phyloP scores from a whole-genome alignment of 2,797 vertebrate genomes.

The Peromyscus melanophrys region DNA sequence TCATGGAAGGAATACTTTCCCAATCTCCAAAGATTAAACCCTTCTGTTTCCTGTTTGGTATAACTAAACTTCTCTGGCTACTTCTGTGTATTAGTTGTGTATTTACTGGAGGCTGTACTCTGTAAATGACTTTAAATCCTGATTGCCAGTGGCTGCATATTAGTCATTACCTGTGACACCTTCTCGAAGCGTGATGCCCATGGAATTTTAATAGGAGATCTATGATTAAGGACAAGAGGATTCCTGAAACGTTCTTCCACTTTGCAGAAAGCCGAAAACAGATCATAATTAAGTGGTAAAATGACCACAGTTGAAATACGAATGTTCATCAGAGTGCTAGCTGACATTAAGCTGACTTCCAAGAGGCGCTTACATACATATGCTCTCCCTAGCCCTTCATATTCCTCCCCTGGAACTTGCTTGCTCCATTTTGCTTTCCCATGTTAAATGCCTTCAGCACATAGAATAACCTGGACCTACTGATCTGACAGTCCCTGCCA shows the following conservation, averaged over 20 bases:
- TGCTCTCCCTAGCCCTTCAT: not conserved
- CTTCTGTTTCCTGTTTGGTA: slow-evolving; percentile 39
- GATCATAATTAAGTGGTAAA: slow-evolving; percentile 2
- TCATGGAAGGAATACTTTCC: slow-evolving; percentile 69
- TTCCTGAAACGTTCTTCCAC: slow-evolving; percentile 36
- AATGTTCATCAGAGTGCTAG: not conserved
- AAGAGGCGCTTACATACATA: not conserved
- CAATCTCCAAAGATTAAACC: slow-evolving; percentile 63
- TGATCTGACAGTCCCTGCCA: not conserved
- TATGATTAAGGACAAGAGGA: not conserved
- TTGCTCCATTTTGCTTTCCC: not conserved
- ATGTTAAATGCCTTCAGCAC: not conserved
- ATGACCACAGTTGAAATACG: not conserved
- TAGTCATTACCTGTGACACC: not conserved
- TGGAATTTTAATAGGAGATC: not conserved
- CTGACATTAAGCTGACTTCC: not conserved
- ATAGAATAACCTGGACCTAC: not conserved
- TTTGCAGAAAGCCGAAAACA: not conserved
- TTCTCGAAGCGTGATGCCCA: slow-evolving; percentile 4
- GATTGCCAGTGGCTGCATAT: not conserved
- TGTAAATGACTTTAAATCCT: slow-evolving; percentile 35
- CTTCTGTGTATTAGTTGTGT: slow-evolving; percentile 28
- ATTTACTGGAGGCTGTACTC: not conserved
- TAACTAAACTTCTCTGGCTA: slow-evolving; percentile 15
- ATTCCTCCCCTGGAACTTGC: not conserved